Base-by-base conservation (phyloP, 2,113 vertebrate species). In the Platycercus adscitus region DNA sequence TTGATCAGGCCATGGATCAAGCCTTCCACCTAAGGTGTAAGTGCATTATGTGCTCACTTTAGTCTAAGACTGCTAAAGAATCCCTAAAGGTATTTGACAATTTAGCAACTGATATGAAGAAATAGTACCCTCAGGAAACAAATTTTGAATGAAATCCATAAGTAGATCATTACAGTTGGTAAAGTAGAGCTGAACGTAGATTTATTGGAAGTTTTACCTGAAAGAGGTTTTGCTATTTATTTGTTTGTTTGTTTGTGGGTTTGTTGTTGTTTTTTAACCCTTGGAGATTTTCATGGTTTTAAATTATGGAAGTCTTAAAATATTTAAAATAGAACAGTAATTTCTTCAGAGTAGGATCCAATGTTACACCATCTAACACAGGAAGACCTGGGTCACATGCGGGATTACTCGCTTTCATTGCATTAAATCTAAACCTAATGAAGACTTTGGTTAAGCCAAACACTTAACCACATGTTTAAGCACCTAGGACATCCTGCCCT, bases 351-450 rank as follows among this genome's bases (percentile, higher is more conserved):
- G 20, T 8, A 13, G 28, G 19, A 33, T 66, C 28, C 63, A 24
- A 13, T 9, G 33, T 87, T 55, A 23, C 28, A 72, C 31, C 28
- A n/a, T 1, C 44, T 49, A 15, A 68, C 60, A 39, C 18, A 49
- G 43, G 66, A 58, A 76, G 82, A 46, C 63, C 63, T 73, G 39
- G 89, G 43, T 82, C 43, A 25, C 47, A 61, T 0, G 1, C 69
- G 37, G 63, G 65, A 50, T 94, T 79, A 18, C 84, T 86, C 80
- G 66, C 13, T 66, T 69, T 82, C 72, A 35, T 43, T 63, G 41
- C 29, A 43, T 76, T 91, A 81, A 93, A 81, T 47, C 29, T 95
- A 92, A 93, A 81, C 79, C 71, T 76, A 82, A 24, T 46, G 79
- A 86, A 93, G 91, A 90, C 43, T 70, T 23, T 4, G 31, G 68